Percentiles rank a stretch among this genome's conserved stretches.
Evolutionary conservation across 2,797 vertebrate genomes (phyloP).

Genomic region (Apodemus agrarius): DNA sequence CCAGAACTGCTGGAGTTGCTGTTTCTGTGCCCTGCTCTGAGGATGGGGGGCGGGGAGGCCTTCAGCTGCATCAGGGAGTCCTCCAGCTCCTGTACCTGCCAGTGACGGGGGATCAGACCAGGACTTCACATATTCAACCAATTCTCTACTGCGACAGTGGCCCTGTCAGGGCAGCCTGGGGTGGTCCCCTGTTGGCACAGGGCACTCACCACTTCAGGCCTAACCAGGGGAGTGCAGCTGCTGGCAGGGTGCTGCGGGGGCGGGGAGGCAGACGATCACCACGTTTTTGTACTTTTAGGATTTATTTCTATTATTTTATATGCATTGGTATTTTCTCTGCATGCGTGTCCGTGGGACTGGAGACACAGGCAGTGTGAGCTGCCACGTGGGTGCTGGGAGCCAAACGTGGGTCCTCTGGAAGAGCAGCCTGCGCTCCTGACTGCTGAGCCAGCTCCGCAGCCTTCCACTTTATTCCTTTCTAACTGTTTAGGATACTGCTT

Average conservation of each 20-base stretch:
- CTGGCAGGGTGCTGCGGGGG: neutral
- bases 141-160: neutral
- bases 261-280: fast-evolving
- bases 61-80: constrained; percentile 84
- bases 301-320: neutral
- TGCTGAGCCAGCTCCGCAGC: neutral
- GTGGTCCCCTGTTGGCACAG: too few relatives aligned
- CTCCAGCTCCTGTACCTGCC: constrained; percentile 88
- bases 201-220: too few relatives aligned
- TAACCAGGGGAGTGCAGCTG: neutral
- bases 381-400: neutral
- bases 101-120: neutral
- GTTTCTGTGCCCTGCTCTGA: neutral
- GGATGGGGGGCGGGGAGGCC: constrained; percentile 77
- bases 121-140: neutral
- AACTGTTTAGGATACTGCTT: neutral
- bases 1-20: constrained; percentile 81
- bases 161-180: too few relatives aligned
- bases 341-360: neutral
- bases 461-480: too few relatives aligned
- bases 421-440: neutral
- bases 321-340: neutral
- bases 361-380: neutral
- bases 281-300: neutral
- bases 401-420: neutral